Evolutionary conservation across 2,113 vertebrate genomes (phyloP).

Genomic region (Xiphorhynchus elegans): DNA sequence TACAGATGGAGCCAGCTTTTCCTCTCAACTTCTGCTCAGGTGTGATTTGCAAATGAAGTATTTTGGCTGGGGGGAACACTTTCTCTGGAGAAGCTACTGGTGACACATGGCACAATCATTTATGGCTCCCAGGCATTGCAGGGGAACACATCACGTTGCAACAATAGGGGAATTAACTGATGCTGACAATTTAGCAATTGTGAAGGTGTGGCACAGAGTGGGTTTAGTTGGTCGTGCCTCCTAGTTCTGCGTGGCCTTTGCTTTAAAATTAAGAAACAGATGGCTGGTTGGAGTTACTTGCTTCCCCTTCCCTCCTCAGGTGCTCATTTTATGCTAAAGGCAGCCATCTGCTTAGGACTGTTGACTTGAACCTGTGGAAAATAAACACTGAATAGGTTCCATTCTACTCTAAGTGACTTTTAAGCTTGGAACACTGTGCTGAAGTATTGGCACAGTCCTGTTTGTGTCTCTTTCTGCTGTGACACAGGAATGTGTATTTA

Average conservation of each 20-base stretch:
- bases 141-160: background rate
- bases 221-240: conserved; percentile 18
- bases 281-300: conserved; percentile 49
- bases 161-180: background rate
- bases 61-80: conserved; percentile 9
- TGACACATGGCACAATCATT: conserved; percentile 7
- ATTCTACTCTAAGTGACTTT: conserved; percentile 51
- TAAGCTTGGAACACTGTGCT: conserved; percentile 5
- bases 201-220: background rate
- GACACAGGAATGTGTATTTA: conserved; percentile 12
- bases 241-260: conserved; percentile 54
- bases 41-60: conserved; percentile 53
- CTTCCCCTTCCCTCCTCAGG: conserved; percentile 49
- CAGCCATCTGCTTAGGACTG: conserved; percentile 70
- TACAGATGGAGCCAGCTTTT: conserved; percentile 7
- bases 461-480: conserved; percentile 14
- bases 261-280: conserved; percentile 71
- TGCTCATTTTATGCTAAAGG: conserved; percentile 70
- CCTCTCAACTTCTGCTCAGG: conserved; percentile 15
- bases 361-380: conserved; percentile 58
- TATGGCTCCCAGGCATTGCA: background rate
- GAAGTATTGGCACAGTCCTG: background rate
- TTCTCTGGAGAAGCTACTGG: background rate
- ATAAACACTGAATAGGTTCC: conserved; percentile 52
- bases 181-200: conserved; percentile 32